phyloP scores from a whole-genome alignment of 2,113 vertebrate genomes.

The Podarcis muralis region DNA sequence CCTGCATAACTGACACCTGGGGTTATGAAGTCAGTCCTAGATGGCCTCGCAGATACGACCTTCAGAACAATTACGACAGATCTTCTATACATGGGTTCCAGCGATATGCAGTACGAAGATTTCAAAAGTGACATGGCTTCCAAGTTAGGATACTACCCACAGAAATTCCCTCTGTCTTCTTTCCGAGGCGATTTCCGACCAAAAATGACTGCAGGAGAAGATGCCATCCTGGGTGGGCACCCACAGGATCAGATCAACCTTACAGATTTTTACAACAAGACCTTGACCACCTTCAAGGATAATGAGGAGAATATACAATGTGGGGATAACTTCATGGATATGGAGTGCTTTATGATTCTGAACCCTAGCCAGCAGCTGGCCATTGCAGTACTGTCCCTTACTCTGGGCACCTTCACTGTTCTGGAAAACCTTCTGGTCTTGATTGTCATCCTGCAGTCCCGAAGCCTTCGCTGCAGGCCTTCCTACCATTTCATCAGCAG shows the following conservation, averaged over 20 bases:
- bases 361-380: conserved; percentile 97
- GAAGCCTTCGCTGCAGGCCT: conserved; percentile 92
- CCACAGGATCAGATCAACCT: conserved; percentile 89
- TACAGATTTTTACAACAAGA: conserved; percentile 92
- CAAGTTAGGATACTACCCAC: conserved; percentile 88
- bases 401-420: conserved; percentile 95
- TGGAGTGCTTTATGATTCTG: conserved; percentile 99
- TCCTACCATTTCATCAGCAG: conserved; percentile 99
- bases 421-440: conserved; percentile 96
- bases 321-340: conserved; percentile 99
- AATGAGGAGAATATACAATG: conserved; percentile 90
- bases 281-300: conserved; percentile 82
- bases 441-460: conserved; percentile 94
- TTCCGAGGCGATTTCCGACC: conserved; percentile 91
- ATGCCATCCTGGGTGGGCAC: conserved; percentile 84
- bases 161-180: conserved; percentile 91
- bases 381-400: conserved; percentile 92
- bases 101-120: conserved; percentile 93
- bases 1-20: conserved; percentile 64
- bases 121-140: conserved; percentile 84
- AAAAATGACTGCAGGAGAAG: conserved; percentile 86
- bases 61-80: conserved; percentile 98
- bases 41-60: conserved; percentile 96
- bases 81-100: conserved; percentile 91
- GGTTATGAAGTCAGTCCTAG: conserved; percentile 96